Base-by-base conservation (phyloP, 1,140 invertebrate species). In the Temnothorax nylanderi region DNA sequence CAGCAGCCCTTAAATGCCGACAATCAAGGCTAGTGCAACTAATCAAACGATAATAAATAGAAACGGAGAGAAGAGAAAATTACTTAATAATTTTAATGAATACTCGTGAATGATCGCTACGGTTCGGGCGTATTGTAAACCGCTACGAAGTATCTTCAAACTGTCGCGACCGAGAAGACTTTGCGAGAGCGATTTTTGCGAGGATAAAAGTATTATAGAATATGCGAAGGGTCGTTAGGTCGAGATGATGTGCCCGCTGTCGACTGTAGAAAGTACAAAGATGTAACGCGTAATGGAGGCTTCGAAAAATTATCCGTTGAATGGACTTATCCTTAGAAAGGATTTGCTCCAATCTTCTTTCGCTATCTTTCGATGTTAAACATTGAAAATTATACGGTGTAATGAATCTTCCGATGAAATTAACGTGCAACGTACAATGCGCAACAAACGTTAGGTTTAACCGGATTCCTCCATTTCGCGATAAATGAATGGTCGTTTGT, bases 1-100 rank as follows among this genome's bases (percentile, higher is more conserved):
- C 91, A 93, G 93, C 94, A 94, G 92, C 94, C 93, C 94, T 94
- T 94, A 94, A 89, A 95, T 95, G 94, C 94, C 94, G 94, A 95
- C 94, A 95, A 95, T 95, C 94, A 95, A 95, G 94, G 94, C 94
- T 95, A 95, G 94, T 95, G 94, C 94, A 95, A 95, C 91, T 95
- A 95, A 95, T 95, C 94, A 95, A 95, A 95, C 93, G 94, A 95
- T 95, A 95, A 93, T 93, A 94, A 94, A 92, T 93, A 92, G 88
- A 91, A 85, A 80, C 62, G 90, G 85, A 91, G 89, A 82, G 67
- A 78, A 89, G 58, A 94, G 89, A 88, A 90, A 85, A 82, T 87
- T 88, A 91, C 88, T 60, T 91, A 88, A 90, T 91, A 91, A 91
- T 89, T 82, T 91, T 90, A 91, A 90, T 64, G 88, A 90, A 71